Evolutionary conservation across 92 coral and sea anemone genomes (phyloP).

Genomic region (Parazoanthus swiftii): DNA sequence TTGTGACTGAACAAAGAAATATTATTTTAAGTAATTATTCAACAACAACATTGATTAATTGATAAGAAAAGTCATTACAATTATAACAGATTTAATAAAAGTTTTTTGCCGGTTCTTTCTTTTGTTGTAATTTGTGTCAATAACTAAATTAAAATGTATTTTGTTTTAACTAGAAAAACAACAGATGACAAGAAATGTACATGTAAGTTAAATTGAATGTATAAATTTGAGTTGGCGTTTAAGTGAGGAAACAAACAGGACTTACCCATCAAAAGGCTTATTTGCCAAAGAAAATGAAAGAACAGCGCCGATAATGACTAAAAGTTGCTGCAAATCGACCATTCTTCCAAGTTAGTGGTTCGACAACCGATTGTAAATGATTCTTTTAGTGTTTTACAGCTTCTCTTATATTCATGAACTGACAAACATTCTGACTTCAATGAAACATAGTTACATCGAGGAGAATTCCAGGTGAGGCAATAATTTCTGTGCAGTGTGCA

Average conservation of each 20-base stretch:
- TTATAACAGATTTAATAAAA: not conserved
- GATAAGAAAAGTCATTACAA: not conserved
- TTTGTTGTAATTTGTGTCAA: too few relatives aligned
- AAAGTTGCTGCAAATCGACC: not conserved
- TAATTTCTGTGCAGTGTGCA: not conserved
- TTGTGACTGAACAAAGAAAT: not conserved
- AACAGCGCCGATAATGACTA: not conserved
- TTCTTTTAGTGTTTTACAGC: not conserved
- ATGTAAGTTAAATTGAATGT: not conserved
- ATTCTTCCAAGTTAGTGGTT: not conserved
- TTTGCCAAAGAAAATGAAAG: not conserved
- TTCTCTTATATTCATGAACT: not conserved
- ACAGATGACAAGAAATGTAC: not conserved
- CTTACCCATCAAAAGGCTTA: slow-evolving; percentile 12
- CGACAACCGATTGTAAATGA: not conserved
- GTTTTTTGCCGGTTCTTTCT: not conserved
- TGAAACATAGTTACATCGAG: not conserved
- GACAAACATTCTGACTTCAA: not conserved
- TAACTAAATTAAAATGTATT: not conserved
- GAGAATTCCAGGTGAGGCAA: not conserved
- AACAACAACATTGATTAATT: not conserved
- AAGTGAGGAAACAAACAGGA: not conserved
- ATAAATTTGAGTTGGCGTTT: not conserved
- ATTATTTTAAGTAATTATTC: too few relatives aligned
- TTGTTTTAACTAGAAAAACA: not conserved